Evolutionary conservation across 2,888 invertebrate species (phyloP).

Genomic region (Epistrophella euchroma): DNA sequence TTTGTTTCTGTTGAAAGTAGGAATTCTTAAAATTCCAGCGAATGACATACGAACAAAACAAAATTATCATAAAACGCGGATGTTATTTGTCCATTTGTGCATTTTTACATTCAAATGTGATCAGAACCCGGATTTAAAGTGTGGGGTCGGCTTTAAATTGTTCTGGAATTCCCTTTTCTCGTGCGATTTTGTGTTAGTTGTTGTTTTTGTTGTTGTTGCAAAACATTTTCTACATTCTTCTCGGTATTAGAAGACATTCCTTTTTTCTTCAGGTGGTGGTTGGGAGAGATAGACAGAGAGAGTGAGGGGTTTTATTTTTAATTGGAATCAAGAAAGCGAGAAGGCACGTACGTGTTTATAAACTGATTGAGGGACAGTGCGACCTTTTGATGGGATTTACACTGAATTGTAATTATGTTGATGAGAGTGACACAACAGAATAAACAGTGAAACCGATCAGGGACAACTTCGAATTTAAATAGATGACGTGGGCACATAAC

Average conservation of each 20-base stretch:
- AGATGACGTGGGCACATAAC: no score
- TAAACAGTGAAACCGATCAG: conserved; percentile 43
- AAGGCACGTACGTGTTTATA: conserved; percentile 44
- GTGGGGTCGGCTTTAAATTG: conserved; percentile 23
- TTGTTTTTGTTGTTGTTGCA: background rate
- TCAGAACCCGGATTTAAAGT: conserved; percentile 47
- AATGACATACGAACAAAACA: conserved; percentile 40
- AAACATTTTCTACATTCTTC: conserved; percentile 59
- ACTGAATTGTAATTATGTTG: conserved; percentile 34
- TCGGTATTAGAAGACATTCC: conserved; percentile 47
- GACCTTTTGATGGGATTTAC: conserved; percentile 58
- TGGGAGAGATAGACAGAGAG: background rate
- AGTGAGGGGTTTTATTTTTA: conserved; percentile 2
- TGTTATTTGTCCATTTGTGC: conserved; percentile 41
- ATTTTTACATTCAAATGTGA: conserved; percentile 55
- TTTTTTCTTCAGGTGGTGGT: background rate
- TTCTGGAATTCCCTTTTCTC: conserved; percentile 52
- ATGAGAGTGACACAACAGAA: background rate
- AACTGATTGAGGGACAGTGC: conserved; percentile 49
- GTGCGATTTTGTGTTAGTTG: background rate
- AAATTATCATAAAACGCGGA: conserved; percentile 71
- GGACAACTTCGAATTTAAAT: background rate
- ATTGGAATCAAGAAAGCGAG: conserved; percentile 51
- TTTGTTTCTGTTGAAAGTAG: conserved; percentile 1
- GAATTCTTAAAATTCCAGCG: conserved; percentile 25